Percentiles rank a stretch among this genome's conserved stretches.
Conservation (phyloP, 2,797 vertebrate species). For the Pangasius djambal region DNA sequence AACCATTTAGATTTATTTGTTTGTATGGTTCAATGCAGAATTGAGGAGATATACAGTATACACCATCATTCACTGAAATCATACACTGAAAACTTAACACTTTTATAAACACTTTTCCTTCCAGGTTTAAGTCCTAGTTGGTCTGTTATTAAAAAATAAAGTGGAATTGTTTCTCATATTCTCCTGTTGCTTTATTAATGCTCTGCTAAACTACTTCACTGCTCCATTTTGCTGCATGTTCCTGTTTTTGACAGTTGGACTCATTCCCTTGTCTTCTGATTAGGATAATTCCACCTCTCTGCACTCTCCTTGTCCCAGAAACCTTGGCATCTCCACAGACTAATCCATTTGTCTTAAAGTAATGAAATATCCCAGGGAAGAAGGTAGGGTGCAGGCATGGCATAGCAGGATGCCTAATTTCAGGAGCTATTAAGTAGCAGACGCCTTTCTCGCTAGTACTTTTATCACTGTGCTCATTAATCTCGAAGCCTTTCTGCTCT, state of each 20-base stretch:
- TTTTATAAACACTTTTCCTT: background rate
- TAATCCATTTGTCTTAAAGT: slow-evolving; percentile 74
- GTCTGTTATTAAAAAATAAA: background rate
- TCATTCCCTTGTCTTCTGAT: slow-evolving; percentile 66
- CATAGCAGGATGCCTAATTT: slow-evolving; percentile 61
- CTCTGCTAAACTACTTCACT: background rate
- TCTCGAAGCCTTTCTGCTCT: slow-evolving; percentile 67
- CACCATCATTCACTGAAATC: no score
- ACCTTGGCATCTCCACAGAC: slow-evolving; percentile 55
- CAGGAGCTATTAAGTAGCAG: slow-evolving; percentile 71
- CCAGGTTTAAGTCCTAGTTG: background rate
- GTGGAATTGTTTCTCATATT: background rate
- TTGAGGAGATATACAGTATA: background rate
- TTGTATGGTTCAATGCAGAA: background rate
- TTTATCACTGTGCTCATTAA: slow-evolving; percentile 73
- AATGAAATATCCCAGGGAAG: slow-evolving; percentile 69
- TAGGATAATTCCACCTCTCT: slow-evolving; percentile 63
- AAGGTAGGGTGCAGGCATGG: slow-evolving; percentile 52
- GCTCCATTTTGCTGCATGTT: slow-evolving; percentile 38
- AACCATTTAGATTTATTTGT: slow-evolving; percentile 24
- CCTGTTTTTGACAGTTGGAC: slow-evolving; percentile 58
- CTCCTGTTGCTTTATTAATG: slow-evolving; percentile 10
- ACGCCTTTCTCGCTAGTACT: slow-evolving; percentile 66
- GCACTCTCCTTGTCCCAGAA: slow-evolving; percentile 43
- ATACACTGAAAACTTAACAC: no score